Conservation (phyloP, 2,113 vertebrate species). For the Falco punctatus region DNA sequence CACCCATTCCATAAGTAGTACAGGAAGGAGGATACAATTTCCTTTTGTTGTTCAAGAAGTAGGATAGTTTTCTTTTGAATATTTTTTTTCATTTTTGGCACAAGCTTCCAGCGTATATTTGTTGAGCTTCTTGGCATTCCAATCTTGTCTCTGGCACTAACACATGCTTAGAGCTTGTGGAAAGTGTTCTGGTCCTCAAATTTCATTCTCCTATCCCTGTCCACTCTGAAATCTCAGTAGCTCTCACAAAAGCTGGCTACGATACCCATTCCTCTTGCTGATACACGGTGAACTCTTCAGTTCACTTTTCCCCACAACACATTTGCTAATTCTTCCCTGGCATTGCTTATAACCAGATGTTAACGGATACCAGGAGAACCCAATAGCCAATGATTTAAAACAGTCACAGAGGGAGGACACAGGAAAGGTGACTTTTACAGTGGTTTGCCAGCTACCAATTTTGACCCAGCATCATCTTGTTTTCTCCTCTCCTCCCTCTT, state of each 20-base stretch:
- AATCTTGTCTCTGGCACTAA: neutral
- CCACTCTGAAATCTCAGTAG: conserved; percentile 23
- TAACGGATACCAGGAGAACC: conserved; percentile 26
- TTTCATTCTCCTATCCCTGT: conserved; percentile 37
- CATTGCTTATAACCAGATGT: conserved; percentile 59
- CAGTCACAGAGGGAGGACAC: neutral
- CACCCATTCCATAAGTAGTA: neutral
- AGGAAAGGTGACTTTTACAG: conserved; percentile 11
- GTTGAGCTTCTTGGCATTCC: neutral
- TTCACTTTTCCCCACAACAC: conserved; percentile 24
- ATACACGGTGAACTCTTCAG: neutral
- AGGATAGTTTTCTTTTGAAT: neutral
- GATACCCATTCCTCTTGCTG: neutral
- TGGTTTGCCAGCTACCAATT: conserved; percentile 23
- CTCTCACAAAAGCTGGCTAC: conserved; percentile 19
- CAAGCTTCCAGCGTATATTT: neutral
- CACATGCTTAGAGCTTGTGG: neutral
- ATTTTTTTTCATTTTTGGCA: neutral
- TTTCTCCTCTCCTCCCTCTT: neutral
- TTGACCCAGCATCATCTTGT: conserved; percentile 42
- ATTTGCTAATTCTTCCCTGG: conserved; percentile 44
- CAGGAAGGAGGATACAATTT: neutral
- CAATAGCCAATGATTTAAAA: conserved; percentile 21
- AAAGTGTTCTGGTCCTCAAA: neutral
- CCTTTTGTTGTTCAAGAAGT: neutral